Conservation (phyloP, 2,888 invertebrate genomes). For the Salpingus planirostris region DNA sequence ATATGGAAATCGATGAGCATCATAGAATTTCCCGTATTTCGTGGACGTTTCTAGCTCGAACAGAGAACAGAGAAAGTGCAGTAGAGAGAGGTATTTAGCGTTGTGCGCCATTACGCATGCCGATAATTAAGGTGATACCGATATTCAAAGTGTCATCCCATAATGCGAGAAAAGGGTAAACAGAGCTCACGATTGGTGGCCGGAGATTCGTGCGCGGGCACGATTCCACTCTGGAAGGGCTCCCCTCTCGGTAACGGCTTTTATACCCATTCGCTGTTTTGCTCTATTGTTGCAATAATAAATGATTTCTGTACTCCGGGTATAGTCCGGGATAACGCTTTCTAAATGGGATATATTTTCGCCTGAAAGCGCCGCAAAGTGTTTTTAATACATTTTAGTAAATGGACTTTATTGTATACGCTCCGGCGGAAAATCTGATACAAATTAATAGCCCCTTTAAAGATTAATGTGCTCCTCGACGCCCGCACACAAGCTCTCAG, state of each 20-base stretch:
- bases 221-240: slow-evolving; percentile 6
- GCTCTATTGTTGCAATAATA: slow-evolving; percentile 34
- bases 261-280: slow-evolving; percentile 20
- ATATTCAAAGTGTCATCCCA: slow-evolving; percentile 13
- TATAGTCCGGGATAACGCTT: slow-evolving; percentile 26
- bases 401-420: slow-evolving; percentile 17
- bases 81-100: too few relatives aligned
- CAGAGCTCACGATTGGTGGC: slow-evolving; percentile 15
- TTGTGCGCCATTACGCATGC: not conserved
- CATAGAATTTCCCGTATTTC: too few relatives aligned
- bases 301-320: slow-evolving; percentile 31
- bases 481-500: too few relatives aligned
- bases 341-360: slow-evolving; percentile 32
- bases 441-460: too few relatives aligned
- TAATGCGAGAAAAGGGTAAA: slow-evolving; percentile 14
- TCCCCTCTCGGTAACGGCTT: slow-evolving; percentile 15
- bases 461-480: too few relatives aligned
- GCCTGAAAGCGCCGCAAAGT: slow-evolving; percentile 23
- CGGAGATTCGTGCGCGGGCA: slow-evolving; percentile 11
- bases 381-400: slow-evolving; percentile 22
- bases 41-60: too few relatives aligned
- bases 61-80: too few relatives aligned
- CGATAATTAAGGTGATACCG: not conserved
- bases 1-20: too few relatives aligned
- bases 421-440: not conserved